Evolutionary conservation across 2,113 vertebrate genomes (phyloP), one percentile per base, ranked within the genome.

Genomic region (Caretta caretta): DNA sequence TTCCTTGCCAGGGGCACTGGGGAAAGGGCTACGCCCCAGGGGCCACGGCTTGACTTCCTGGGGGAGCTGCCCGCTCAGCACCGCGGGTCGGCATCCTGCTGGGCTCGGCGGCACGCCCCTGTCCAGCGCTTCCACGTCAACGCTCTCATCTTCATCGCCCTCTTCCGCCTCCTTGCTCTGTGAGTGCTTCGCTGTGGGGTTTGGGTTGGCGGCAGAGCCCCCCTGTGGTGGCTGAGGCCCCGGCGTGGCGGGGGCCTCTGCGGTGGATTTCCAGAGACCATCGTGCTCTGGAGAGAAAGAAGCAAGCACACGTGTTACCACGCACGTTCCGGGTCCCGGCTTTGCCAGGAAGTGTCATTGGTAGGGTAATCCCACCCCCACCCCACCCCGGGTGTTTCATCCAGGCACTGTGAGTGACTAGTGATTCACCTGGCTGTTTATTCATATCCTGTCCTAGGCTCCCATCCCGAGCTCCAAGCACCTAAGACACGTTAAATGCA

Each of bases 21-120:
- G 69, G 80, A 27, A 57, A 57, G 17, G 69, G 17, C 46, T 57
- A 48, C 42, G 51, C 22, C 56, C 38, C 59, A 9, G 9, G n/a
- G 31, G 11, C 35, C 48, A 78, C 35, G 53, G 53, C 81, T 83
- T 35, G 27, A 16, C 48, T 76, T 69, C 59, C 12, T 35, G 10
- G 31, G 75, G 42, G 76, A 75, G 35, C 78, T 83, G 94, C 69
- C 81, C 88, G 90, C 97, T 98, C 94, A 98, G 98, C 85, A 98
- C 98, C 97, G 98, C 89, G 31, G 98, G 96, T 80, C 98, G 98
- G 65, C 97, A 96, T 2, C 98, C 97, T 1, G 98, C 98, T 1
- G 98, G 98, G 94, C 97, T 98, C 1, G 98, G 98, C 0, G 98
- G 98, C 1, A 97, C 97, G 94, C 98, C 98, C 91, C 98, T 96